These are phyloP conservation scores for Porites divaricata DNA, from an alignment of 92 coral and sea anemone genomes.

Conservation along the genomic window DNA sequence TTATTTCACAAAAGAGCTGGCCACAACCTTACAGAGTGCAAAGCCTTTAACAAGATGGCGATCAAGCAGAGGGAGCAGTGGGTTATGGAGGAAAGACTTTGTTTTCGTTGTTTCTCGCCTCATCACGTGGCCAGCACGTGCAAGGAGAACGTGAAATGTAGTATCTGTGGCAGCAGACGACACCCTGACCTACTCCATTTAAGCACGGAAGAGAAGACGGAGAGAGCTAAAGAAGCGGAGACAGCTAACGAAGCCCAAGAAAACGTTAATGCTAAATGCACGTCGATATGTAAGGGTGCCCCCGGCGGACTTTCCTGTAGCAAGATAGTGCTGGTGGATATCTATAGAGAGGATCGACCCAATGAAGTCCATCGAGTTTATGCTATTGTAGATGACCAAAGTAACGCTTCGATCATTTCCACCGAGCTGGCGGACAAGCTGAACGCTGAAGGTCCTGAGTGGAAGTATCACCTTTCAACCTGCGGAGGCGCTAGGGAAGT, in stretches of 20 bases:
- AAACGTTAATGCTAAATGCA: conserved; percentile 18
- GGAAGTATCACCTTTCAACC: too few species aligned
- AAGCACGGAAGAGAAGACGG: conserved; percentile 2
- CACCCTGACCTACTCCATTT: conserved; percentile 15
- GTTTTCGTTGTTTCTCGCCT: conserved; percentile 48
- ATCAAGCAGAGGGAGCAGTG: conserved; percentile 34
- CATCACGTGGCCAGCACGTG: conserved; percentile 42
- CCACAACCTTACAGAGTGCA: conserved; percentile 39
- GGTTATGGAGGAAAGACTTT: conserved; percentile 24
- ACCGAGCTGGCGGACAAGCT: too few species aligned
- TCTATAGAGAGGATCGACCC: conserved; percentile 46
- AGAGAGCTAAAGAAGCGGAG: conserved; percentile 34
- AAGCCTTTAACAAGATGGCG: conserved; percentile 35
- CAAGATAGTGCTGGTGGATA: conserved; percentile 51
- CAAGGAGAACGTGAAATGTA: conserved; percentile 29
- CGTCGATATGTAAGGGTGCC: conserved; percentile 28
- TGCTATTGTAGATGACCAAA: conserved; percentile 63
- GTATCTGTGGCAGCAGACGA: conserved; percentile 47
- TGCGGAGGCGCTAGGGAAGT: too few species aligned
- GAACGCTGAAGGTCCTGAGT: too few species aligned
- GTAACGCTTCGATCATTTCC: too few species aligned
- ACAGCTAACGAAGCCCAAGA: neutral
- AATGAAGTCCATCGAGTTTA: conserved; percentile 37
- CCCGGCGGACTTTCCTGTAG: conserved; percentile 50
- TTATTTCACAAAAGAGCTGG: conserved; percentile 35